Base-by-base conservation (phyloP, 2,113 vertebrate genomes). In the Cygnus atratus region DNA sequence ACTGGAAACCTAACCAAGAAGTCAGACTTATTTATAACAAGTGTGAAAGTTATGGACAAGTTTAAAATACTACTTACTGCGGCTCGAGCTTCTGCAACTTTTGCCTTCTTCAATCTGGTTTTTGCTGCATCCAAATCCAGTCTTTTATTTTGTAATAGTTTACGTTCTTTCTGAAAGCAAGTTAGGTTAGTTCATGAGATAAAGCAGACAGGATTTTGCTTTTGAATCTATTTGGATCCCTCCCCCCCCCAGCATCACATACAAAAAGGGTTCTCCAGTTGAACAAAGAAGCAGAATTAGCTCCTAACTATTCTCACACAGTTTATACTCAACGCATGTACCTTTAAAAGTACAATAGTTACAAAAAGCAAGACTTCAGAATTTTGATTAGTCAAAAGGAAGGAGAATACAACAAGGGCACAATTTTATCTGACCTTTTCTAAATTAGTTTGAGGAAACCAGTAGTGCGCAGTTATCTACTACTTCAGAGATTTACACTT, bases 91-190 rank as follows among this genome's bases (percentile, higher is more conserved):
- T 99, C 99, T 79, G 98, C 95, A 97, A 99, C 98, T 98, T 99
- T 98, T 94, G 99, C 99, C 96, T 99, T 99, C 98, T 99, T 99
- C 95, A 99, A 96, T 93, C 98, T 98, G 39, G 99, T 99, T 98
- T 99, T 99, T 59, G 99, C 99, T 57, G 99, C 99, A 96, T 99
- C 99, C 97, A 99, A 98, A 96, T 99, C 99, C 98, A 99, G 92
- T 54, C 99, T 98, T 96, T 99, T 99, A 91, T 99, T 99, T 92
- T 99, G 99, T 91, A 99, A 98, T 22, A 99, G 97, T 97, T 99
- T 99, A 62, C 98, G 98, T 97, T 99, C 99, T 99, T 99, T 99
- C 99, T 99, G 97, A 81, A 98, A 93, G 90, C 2, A 19, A 91
- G 20, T 72, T 43, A 33, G 26, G 72, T 93, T 59, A 29, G 12